A percentile compares a stretch with the other conserved stretches of the same genome.
Conservation (phyloP, 2,113 vertebrate species). For the Fulica atra region DNA sequence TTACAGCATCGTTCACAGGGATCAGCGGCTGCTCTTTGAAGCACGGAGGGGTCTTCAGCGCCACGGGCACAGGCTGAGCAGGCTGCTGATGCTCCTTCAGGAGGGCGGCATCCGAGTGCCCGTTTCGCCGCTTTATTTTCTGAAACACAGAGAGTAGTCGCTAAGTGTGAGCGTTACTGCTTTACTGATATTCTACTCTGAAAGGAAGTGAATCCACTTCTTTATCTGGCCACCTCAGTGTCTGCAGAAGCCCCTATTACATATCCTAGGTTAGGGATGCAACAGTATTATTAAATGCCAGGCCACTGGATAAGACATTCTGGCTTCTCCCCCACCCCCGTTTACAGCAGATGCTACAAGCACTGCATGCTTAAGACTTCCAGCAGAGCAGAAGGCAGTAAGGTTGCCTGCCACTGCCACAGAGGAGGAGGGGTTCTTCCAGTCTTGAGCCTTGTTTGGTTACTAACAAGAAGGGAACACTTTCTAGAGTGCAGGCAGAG, state of each 20-base stretch:
- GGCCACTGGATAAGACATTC: neutral
- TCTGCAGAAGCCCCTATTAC: neutral
- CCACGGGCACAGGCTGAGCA: constrained; percentile 70
- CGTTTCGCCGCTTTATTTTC: constrained; percentile 83
- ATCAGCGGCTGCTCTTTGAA: constrained; percentile 80
- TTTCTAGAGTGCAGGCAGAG: neutral
- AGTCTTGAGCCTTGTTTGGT: neutral
- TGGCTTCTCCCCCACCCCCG: neutral
- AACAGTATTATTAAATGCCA: neutral
- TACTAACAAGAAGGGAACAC: neutral
- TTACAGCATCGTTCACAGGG: constrained; percentile 74
- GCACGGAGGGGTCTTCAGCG: constrained; percentile 79
- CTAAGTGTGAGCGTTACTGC: neutral
- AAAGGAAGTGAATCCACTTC: neutral
- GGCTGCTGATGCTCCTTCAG: constrained; percentile 72
- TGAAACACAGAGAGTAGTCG: constrained; percentile 51
- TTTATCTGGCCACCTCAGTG: neutral
- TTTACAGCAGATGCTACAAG: neutral
- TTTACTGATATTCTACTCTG: neutral
- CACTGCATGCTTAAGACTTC: neutral
- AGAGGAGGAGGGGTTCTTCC: neutral
- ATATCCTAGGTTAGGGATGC: fast-evolving
- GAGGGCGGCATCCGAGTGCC: constrained; percentile 63
- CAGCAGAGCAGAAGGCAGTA: neutral
- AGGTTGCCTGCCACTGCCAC: neutral